These are phyloP conservation scores for Amiota minor DNA, from an alignment of 2,888 invertebrate genomes.

Conservation along the genomic window DNA sequence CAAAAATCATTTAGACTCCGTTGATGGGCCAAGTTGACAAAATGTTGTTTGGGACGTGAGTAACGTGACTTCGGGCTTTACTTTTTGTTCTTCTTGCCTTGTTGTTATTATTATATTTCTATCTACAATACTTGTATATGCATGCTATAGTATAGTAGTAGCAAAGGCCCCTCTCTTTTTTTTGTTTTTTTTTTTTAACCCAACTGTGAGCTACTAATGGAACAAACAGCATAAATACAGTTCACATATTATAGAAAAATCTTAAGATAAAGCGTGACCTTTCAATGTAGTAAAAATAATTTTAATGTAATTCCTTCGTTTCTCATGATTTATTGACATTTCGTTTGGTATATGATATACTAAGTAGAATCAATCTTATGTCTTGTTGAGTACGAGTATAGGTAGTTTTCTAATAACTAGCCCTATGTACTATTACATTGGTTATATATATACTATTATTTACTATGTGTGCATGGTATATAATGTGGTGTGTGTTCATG, in stretches of 20 bases:
- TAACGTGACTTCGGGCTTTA: constrained; percentile 66
- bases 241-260: constrained; percentile 15
- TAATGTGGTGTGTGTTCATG: constrained; percentile 24
- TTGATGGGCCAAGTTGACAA: constrained; percentile 65
- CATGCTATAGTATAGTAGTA: too few species aligned
- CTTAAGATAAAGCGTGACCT: constrained; percentile 21
- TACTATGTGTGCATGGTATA: not conserved
- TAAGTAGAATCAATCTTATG: not conserved
- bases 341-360: not conserved
- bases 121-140: too few species aligned
- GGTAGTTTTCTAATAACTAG: too few species aligned
- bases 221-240: not conserved
- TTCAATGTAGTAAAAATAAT: constrained; percentile 47
- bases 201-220: constrained; percentile 11
- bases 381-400: too few species aligned
- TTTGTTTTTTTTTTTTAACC: constrained; percentile 18
- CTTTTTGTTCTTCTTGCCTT: constrained; percentile 41
- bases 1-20: constrained; percentile 67
- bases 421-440: too few species aligned
- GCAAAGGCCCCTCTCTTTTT: not conserved
- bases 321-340: constrained; percentile 7
- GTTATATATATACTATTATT: not conserved
- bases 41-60: constrained; percentile 71
- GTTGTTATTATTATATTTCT: constrained; percentile 27
- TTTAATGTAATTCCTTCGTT: constrained; percentile 21